phyloP scores from a whole-genome alignment of 2,113 vertebrate species.

The Brienomyrus brachyistius region DNA sequence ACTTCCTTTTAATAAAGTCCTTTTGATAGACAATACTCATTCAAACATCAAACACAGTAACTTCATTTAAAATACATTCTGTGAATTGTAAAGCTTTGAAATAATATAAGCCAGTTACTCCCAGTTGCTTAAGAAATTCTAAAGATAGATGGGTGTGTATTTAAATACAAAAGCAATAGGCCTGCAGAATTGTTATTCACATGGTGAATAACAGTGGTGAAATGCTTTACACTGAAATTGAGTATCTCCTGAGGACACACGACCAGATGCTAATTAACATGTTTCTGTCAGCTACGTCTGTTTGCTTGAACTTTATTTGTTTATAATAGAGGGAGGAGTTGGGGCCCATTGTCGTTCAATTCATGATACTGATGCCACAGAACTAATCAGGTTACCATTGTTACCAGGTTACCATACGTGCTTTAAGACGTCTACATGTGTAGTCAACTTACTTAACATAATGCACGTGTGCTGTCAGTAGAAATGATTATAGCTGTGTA shows the following conservation, averaged over 20 bases:
- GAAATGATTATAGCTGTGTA: neutral
- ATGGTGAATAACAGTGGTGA: too few relatives aligned
- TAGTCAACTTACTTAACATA: neutral
- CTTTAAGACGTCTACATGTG: neutral
- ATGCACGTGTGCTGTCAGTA: neutral
- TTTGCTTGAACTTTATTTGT: neutral
- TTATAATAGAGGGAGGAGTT: neutral
- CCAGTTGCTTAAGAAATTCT: neutral
- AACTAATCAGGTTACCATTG: neutral
- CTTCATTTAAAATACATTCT: neutral
- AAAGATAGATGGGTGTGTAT: neutral
- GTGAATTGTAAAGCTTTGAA: neutral
- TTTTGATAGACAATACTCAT: slow-evolving; percentile 5
- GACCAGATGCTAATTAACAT: neutral
- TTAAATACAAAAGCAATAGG: neutral
- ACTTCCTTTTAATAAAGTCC: neutral
- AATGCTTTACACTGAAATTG: neutral
- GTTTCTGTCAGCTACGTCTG: neutral
- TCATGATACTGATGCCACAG: neutral
- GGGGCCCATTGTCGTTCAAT: neutral
- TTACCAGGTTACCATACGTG: too few relatives aligned
- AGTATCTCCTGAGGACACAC: neutral
- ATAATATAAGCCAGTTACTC: neutral
- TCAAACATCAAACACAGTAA: neutral
- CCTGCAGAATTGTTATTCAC: neutral